Evolutionary conservation across 2,113 vertebrate species (phyloP).

Genomic region (Xenopus laevis): DNA sequence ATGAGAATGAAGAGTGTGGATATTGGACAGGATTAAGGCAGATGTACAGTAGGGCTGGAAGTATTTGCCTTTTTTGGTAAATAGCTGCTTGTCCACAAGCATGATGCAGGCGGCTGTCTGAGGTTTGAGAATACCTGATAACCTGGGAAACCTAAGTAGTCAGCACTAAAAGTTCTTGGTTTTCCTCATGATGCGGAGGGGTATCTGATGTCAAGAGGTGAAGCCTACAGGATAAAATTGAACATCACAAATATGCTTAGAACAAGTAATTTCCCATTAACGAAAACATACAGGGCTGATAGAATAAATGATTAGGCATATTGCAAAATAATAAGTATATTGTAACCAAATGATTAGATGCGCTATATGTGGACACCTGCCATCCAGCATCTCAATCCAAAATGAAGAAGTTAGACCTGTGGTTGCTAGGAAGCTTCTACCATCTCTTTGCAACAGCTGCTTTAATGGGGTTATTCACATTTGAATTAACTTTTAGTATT

Average conservation of each 20-base stretch:
- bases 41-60: constrained; percentile 65
- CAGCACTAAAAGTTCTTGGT: constrained; percentile 64
- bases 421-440: no score
- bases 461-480: no score
- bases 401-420: no score
- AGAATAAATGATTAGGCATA: no score
- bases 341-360: no score
- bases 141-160: constrained; percentile 63
- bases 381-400: no score
- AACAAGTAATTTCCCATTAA: background rate
- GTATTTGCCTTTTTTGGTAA: constrained; percentile 75
- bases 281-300: no score
- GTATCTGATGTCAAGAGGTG: constrained; percentile 76
- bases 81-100: constrained; percentile 78
- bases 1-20: constrained; percentile 56
- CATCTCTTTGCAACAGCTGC: no score
- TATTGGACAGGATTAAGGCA: constrained; percentile 72
- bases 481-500: no score
- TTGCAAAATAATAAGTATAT: no score
- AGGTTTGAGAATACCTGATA: constrained; percentile 71
- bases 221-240: constrained; percentile 58
- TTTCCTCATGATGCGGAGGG: constrained; percentile 71
- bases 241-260: background rate
- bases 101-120: constrained; percentile 70
- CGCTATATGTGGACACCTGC: no score